Evolutionary conservation across 2,888 invertebrate genomes (phyloP).

Genomic region (Apotomis betuletana): DNA sequence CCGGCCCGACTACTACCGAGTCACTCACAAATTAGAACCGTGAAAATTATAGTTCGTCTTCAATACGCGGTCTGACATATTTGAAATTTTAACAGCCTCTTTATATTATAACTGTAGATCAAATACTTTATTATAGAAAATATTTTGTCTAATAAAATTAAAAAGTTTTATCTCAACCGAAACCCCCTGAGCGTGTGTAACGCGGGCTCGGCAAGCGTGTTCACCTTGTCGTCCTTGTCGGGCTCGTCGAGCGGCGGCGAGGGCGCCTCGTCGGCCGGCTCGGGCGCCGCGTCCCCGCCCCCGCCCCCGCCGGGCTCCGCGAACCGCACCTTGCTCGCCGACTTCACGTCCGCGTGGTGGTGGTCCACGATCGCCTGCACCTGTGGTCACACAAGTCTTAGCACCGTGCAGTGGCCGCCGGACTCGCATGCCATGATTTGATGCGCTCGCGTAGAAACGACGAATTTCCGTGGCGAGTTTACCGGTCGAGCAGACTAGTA

Average conservation of each 20-base stretch:
- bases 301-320: conserved; percentile 87
- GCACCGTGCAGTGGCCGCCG: neutral
- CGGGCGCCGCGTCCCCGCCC: conserved; percentile 52
- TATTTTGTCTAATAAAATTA: too few relatives aligned
- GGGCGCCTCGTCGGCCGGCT: conserved; percentile 70
- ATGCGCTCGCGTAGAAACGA: neutral
- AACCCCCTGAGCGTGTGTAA: neutral
- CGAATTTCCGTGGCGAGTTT: neutral
- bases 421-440: conserved; percentile 11
- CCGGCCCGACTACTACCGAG: too few relatives aligned
- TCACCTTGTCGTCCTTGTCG: conserved; percentile 80
- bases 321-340: conserved; percentile 93
- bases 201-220: conserved; percentile 29
- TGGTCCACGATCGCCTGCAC: conserved; percentile 97
- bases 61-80: too few relatives aligned
- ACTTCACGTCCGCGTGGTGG: conserved; percentile 91
- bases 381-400: conserved; percentile 71
- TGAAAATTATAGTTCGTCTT: too few relatives aligned
- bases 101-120: too few relatives aligned
- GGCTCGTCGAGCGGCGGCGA: conserved; percentile 79
- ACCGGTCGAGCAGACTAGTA: too few relatives aligned
- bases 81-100: too few relatives aligned
- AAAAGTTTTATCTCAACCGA: conserved; percentile 1
- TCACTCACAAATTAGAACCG: too few relatives aligned
- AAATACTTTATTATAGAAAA: too few relatives aligned